A percentile compares a stretch with the other conserved stretches of the same genome.
Conservation (phyloP, 2,113 vertebrate species). For the Noturus placidus region DNA sequence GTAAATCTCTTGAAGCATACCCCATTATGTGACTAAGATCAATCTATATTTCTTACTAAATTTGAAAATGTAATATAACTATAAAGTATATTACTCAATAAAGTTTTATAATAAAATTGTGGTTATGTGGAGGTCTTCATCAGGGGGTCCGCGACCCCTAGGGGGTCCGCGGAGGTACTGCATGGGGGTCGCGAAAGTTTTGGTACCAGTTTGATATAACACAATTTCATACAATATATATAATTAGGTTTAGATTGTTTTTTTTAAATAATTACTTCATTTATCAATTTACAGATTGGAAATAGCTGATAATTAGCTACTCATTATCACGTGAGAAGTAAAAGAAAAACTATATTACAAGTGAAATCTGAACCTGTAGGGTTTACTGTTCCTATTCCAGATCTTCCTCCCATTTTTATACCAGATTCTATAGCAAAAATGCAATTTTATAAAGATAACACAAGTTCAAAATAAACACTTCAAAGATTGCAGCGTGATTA, state of each 20-base stretch:
- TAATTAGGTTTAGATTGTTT: too few species aligned
- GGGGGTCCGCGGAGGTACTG: too few species aligned
- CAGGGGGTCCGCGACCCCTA: too few species aligned
- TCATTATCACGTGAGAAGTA: not conserved
- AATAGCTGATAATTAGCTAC: not conserved
- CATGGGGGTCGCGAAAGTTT: too few species aligned
- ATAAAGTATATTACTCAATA: not conserved
- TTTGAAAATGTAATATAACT: not conserved
- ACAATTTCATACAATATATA: too few species aligned
- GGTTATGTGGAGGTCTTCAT: too few species aligned
- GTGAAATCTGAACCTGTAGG: not conserved
- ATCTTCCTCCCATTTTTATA: not conserved
- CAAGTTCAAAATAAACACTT: not conserved
- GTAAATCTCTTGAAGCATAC: not conserved
- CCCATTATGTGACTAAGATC: not conserved
- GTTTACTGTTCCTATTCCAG: not conserved
- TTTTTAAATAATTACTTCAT: not conserved
- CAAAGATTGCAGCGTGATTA: not conserved
- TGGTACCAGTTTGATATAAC: too few species aligned
- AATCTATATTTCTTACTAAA: not conserved
- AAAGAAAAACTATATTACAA: not conserved
- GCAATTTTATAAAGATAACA: not conserved
- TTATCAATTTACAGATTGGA: not conserved
- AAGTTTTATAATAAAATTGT: too few species aligned
- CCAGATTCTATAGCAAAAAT: not conserved